Base-by-base conservation (phyloP, 2,888 invertebrate genomes). In the Spicauda simplicius region DNA sequence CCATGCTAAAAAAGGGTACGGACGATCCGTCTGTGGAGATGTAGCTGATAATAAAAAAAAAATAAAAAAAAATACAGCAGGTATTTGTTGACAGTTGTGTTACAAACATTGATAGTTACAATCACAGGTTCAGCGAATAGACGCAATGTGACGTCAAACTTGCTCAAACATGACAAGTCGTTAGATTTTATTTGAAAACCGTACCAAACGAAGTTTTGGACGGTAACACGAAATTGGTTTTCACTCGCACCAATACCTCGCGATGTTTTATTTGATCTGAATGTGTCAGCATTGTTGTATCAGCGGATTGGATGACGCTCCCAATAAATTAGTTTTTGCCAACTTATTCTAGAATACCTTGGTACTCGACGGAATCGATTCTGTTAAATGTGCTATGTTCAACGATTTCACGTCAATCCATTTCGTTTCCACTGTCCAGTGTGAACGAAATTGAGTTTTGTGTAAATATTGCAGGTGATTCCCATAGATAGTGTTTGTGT, bases 171-270 rank as follows among this genome's bases (percentile, higher is more conserved):
- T 74, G 69, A 70, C 72, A 69, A 70, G 68, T 76, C 25, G 25
- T 25, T 77, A 78, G 76, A 76, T 84, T 83, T 82, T 81, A 81
- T 83, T 83, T 77, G 80, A 80, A 82, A 77, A 75, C 77, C 74
- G 76, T 75, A 71, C 71, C 73, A 76, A 78, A 79, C 79, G 77
- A 76, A 78, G 79, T 80, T 77, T 74, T 73, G 75, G 77, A 77
- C 76, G 78, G 71, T 71, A 72, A 73, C 72, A 71, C 72, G 78
- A 82, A 85, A 86, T 86, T 87, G 87, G 81, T 86, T 88, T 88
- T 86, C 80, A 59, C 41, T 45, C 18, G 53, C 18, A 53, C 45
- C 65, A 59, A 58, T 53, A 6, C 16, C 37, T 45, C 7, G 45
- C 25, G 37, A 53, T 53, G 16, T 58, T 65, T 57, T 53, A 59